Evolutionary conservation across 2,888 invertebrate species (phyloP).

Genomic region (Eulithis prunata): DNA sequence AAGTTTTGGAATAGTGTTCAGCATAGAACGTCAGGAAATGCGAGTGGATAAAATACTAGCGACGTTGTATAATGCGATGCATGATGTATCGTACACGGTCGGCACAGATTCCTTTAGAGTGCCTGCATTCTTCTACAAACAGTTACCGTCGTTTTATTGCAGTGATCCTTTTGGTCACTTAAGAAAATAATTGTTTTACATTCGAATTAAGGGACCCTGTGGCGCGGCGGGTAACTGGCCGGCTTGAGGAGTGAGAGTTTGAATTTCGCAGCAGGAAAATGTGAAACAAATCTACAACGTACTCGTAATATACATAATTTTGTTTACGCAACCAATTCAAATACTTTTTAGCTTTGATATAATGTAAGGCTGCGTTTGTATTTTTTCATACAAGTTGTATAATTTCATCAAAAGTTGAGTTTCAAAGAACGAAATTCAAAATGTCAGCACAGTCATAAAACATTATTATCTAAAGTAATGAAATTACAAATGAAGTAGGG

Average conservation of each 20-base stretch:
- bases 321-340: too few relatives aligned
- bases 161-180: background rate
- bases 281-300: too few relatives aligned
- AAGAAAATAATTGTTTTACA: too few relatives aligned
- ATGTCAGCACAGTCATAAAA: constrained; percentile 29
- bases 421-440: constrained; percentile 14
- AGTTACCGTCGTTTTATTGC: background rate
- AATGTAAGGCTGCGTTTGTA: too few relatives aligned
- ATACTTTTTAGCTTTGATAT: too few relatives aligned
- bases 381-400: too few relatives aligned
- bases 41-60: constrained; percentile 52
- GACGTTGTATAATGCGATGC: constrained; percentile 53
- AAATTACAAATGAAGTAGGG: constrained; percentile 50
- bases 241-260: too few relatives aligned
- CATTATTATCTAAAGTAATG: constrained; percentile 44
- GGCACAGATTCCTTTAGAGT: constrained; percentile 42
- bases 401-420: background rate
- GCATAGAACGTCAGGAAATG: constrained; percentile 54
- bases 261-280: too few relatives aligned
- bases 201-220: too few relatives aligned
- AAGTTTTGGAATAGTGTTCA: constrained; percentile 57
- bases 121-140: background rate
- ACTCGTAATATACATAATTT: too few relatives aligned
- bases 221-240: too few relatives aligned
- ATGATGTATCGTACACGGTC: constrained; percentile 51